Percentiles rank a stretch among this genome's conserved stretches.
Evolutionary conservation across 2,888 invertebrate species (phyloP).

Genomic region (Oscheius sp.): DNA sequence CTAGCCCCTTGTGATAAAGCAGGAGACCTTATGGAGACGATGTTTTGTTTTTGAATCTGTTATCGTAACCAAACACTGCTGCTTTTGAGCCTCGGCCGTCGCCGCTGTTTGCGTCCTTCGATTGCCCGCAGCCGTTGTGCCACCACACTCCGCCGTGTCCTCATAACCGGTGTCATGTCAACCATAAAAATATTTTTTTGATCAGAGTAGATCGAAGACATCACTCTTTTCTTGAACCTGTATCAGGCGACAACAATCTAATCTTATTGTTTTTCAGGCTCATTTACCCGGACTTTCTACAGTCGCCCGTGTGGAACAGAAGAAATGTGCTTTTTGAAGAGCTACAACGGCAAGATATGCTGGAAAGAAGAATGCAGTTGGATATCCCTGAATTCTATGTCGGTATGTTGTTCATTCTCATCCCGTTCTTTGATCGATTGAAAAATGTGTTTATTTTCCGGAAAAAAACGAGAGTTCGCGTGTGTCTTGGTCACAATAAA

Average conservation of each 20-base stretch:
- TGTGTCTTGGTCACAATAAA: not conserved
- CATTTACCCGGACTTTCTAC: constrained; percentile 67
- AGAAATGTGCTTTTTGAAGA: constrained; percentile 76
- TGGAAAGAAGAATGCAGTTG: constrained; percentile 82
- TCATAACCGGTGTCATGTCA: constrained; percentile 16
- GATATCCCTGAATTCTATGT: constrained; percentile 98
- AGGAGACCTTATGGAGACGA: not conserved
- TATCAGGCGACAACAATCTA: not conserved
- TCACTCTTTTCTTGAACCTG: too few species aligned
- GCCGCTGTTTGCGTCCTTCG: constrained; percentile 22
- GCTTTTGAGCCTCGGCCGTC: not conserved
- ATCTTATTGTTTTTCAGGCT: constrained; percentile 54
- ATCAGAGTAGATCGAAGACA: not conserved
- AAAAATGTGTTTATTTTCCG: not conserved
- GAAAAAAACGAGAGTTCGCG: not conserved
- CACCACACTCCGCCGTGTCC: constrained; percentile 2
- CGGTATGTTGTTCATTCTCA: constrained; percentile 74
- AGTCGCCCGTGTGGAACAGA: constrained; percentile 65
- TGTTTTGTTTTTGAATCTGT: constrained; percentile 6
- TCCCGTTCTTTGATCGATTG: not conserved
- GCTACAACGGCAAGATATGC: constrained; percentile 90
- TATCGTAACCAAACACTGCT: constrained; percentile 24
- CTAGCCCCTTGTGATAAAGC: not conserved
- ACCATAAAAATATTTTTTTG: not conserved
- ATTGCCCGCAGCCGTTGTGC: constrained; percentile 26